These are phyloP conservation scores for Cricetomys ansorgei DNA, from an alignment of 2,113 vertebrate species.

Conservation along the genomic window DNA sequence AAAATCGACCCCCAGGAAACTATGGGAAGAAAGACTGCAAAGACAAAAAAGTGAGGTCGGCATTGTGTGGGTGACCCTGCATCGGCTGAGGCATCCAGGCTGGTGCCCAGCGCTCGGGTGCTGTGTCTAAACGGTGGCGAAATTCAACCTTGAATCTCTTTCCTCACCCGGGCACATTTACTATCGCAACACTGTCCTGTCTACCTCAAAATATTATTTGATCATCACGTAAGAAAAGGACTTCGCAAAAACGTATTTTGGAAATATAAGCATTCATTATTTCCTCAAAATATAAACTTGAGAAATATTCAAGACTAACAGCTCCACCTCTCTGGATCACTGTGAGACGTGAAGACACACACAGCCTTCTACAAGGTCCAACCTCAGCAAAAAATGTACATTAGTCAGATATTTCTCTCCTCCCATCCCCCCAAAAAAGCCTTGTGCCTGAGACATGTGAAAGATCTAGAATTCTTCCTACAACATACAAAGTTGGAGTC, in stretches of 20 bases:
- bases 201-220: background rate
- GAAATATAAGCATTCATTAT: background rate
- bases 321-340: background rate
- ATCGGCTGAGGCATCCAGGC: background rate
- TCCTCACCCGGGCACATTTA: background rate
- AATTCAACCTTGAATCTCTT: background rate
- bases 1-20: background rate
- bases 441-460: background rate
- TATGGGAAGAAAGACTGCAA: background rate
- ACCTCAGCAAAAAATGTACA: background rate
- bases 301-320: conserved; percentile 12
- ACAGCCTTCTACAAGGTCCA: background rate
- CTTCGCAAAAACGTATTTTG: background rate
- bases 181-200: background rate
- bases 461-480: background rate
- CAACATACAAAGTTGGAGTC: background rate
- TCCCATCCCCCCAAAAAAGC: background rate
- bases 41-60: background rate
- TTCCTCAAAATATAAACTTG: background rate
- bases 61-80: background rate
- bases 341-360: background rate
- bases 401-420: conserved; percentile 19
- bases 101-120: background rate
- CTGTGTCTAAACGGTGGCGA: background rate
- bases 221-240: background rate